Evolutionary conservation across 2,113 vertebrate species (phyloP).

Genomic region (Scopus umbretta): DNA sequence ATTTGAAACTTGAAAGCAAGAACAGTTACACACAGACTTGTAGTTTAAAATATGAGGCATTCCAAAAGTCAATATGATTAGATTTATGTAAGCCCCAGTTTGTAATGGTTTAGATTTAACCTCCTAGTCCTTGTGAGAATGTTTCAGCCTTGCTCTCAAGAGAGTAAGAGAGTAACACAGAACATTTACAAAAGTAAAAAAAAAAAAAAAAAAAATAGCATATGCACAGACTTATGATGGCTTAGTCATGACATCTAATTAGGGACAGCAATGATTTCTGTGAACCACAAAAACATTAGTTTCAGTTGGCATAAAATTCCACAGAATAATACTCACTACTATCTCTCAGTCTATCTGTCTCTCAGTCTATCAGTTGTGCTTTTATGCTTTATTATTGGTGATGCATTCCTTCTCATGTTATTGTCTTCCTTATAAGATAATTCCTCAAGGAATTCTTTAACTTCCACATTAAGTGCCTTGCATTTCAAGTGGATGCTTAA

Average conservation of each 20-base stretch:
- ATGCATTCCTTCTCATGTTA: background rate
- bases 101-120: constrained; percentile 41
- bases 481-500: background rate
- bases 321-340: background rate
- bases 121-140: constrained; percentile 22
- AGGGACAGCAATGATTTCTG: constrained; percentile 29
- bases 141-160: constrained; percentile 6
- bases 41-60: background rate
- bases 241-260: constrained; percentile 42
- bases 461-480: background rate
- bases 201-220: background rate
- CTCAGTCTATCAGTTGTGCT: background rate
- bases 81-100: constrained; percentile 33
- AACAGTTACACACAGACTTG: background rate
- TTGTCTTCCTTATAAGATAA: constrained; percentile 1
- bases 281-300: constrained; percentile 2
- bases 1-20: background rate
- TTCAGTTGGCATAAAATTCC: constrained; percentile 41
- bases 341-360: constrained; percentile 40
- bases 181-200: background rate
- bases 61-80: constrained; percentile 22
- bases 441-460: background rate
- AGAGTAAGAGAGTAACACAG: background rate
- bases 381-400: background rate
- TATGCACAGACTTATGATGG: background rate